Evolutionary conservation across 2,113 vertebrate species (phyloP).

Genomic region (Chloropsis hardwickii): DNA sequence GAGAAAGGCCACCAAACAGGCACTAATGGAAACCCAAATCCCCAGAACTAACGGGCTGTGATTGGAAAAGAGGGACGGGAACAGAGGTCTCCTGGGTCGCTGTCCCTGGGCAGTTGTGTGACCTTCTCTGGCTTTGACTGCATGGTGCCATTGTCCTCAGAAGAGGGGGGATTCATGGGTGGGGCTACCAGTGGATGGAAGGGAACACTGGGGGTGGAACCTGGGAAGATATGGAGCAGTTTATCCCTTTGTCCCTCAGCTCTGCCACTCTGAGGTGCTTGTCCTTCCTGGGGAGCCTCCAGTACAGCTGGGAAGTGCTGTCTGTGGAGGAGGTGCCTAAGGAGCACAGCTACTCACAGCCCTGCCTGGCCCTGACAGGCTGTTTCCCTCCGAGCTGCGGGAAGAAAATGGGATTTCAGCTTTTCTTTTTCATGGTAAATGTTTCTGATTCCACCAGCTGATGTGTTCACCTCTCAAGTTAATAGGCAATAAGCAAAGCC

Average conservation of each 20-base stretch:
- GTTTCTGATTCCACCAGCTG: slow-evolving; percentile 49
- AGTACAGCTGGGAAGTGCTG: background rate
- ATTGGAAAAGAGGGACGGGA: background rate
- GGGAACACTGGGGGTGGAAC: background rate
- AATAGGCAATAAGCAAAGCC: slow-evolving; percentile 54
- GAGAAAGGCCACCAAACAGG: slow-evolving; percentile 57
- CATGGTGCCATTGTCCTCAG: background rate
- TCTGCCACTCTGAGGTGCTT: background rate
- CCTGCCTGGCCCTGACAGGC: background rate
- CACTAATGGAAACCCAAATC: slow-evolving; percentile 65
- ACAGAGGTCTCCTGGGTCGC: background rate
- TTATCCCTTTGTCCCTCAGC: background rate
- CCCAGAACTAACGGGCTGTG: slow-evolving; percentile 45
- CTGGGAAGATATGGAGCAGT: background rate
- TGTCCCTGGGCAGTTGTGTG: background rate
- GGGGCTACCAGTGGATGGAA: background rate
- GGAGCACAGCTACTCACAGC: background rate
- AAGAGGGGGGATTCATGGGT: background rate
- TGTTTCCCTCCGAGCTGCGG: background rate
- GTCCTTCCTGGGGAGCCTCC: background rate
- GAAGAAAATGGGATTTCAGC: slow-evolving; percentile 58
- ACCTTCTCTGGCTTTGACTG: background rate
- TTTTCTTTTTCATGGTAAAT: slow-evolving; percentile 45
- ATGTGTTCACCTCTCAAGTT: slow-evolving; percentile 55
- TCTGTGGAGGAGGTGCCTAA: background rate